A percentile compares a stretch with the other conserved stretches of the same genome.
Evolutionary conservation across 2,797 vertebrate genomes (phyloP).

Genomic region (Hemitrygon akajei): DNA sequence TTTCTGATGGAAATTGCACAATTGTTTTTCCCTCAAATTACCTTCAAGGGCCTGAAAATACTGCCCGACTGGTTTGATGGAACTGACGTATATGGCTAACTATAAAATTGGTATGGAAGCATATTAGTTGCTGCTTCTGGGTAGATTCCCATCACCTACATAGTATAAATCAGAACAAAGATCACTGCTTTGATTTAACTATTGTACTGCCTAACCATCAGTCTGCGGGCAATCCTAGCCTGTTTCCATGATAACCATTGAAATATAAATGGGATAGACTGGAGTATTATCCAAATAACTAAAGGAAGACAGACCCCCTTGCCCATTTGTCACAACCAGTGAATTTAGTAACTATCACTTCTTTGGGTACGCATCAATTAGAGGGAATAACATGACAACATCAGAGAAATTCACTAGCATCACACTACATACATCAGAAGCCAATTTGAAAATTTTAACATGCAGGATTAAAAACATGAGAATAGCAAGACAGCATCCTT

Average conservation of each 20-base stretch:
- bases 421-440: neutral
- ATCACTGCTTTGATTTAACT: neutral
- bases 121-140: neutral
- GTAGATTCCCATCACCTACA: neutral
- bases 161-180: neutral
- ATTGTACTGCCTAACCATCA: neutral
- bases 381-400: neutral
- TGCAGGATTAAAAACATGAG: slow-evolving; percentile 6
- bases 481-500: neutral
- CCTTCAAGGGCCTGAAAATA: neutral
- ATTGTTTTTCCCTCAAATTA: neutral
- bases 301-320: neutral
- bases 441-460: slow-evolving; percentile 1
- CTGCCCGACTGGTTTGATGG: neutral
- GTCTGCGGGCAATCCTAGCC: neutral
- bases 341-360: neutral
- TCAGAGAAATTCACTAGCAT: slow-evolving; percentile 8
- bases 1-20: neutral
- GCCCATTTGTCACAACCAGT: neutral
- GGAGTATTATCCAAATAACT: neutral
- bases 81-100: neutral
- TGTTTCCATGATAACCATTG: neutral
- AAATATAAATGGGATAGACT: neutral
- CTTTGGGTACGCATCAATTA: neutral
- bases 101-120: neutral